Base-by-base conservation (phyloP, 2,888 invertebrate genomes). In the Acleris holmiana region DNA sequence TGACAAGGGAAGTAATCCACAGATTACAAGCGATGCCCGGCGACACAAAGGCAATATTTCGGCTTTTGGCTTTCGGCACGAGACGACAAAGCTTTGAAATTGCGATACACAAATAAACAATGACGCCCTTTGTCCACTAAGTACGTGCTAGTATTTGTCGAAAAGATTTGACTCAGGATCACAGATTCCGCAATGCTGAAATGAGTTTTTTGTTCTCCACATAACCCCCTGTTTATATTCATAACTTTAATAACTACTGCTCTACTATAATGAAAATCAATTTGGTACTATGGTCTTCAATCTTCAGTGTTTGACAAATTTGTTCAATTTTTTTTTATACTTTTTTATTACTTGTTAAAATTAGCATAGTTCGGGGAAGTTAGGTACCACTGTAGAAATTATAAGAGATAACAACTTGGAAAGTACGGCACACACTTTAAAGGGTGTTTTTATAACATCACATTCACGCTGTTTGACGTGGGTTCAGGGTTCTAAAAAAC, bases 71-170 rank as follows among this genome's bases (percentile, higher is more conserved):
- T 55, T 49, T 48, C 51, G 50, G 56, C 60, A 19, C 23, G 23
- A 41, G 44, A 44, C 58, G 55, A 67, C 61, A 61, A 53, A 58
- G 51, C 62, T 68, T 60, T 57, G 66, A 44, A 53, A 64, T 59
- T 49, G 54, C 44, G 48, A 54, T 59, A 68, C 51, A 48, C 62
- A 49, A 56, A 69, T 68, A 74, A 68, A 73, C 70, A 75, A 71
- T 68, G 57, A 61, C 68, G 61, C 63, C 64, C 68, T 70, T 70
- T 66, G 51, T 61, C 48, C 40, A 49, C 19, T 46, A 51, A 57
- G 49, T 49, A 53, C 47, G 40, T 23, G 19, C 29, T 35, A 25
- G 47, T 35, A 40, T 53, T 61, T 54, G 53, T 41, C 41, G 44
- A 55, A 10, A n/a, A 21, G 21, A 23, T 55, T 55, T 44, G 23